Conservation (phyloP, 2,888 invertebrate genomes). For the Coelinius sp. region DNA sequence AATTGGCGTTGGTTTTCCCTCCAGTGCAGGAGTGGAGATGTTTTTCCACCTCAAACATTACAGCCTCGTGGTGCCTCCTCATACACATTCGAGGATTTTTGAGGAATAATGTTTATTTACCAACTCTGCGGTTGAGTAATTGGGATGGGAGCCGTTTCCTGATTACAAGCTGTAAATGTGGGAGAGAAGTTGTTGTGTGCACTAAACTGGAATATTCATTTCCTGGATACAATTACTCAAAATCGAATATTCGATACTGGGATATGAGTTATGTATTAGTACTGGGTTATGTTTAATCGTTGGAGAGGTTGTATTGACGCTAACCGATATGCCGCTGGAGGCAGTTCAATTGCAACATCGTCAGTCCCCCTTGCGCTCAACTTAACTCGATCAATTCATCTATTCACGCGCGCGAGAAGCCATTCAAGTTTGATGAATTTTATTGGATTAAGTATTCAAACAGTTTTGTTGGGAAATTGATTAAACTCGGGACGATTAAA, state of each 20-base stretch:
- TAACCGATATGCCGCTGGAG: background rate
- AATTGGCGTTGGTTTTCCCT: constrained; percentile 10
- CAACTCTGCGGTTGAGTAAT: background rate
- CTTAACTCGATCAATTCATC: constrained; percentile 3
- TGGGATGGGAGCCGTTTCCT: background rate
- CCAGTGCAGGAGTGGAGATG: background rate
- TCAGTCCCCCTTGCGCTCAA: background rate
- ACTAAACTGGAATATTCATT: background rate
- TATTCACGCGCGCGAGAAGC: background rate
- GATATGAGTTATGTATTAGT: background rate
- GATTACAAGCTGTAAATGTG: background rate
- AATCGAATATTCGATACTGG: background rate
- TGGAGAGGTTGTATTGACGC: background rate
- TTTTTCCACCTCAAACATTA: constrained; percentile 22
- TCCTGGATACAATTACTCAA: background rate
- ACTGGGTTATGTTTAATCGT: background rate
- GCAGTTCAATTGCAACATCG: background rate
- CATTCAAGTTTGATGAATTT: background rate
- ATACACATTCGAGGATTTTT: background rate
- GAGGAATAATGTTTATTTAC: constrained; percentile 6
- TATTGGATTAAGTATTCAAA: constrained; percentile 4
- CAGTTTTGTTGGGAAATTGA: background rate
- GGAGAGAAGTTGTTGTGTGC: background rate
- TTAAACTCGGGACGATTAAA: background rate
- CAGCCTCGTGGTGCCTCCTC: background rate